These are phyloP conservation scores for Leptogaster cylindrica DNA, from an alignment of 2,888 invertebrate genomes.

Conservation along the genomic window DNA sequence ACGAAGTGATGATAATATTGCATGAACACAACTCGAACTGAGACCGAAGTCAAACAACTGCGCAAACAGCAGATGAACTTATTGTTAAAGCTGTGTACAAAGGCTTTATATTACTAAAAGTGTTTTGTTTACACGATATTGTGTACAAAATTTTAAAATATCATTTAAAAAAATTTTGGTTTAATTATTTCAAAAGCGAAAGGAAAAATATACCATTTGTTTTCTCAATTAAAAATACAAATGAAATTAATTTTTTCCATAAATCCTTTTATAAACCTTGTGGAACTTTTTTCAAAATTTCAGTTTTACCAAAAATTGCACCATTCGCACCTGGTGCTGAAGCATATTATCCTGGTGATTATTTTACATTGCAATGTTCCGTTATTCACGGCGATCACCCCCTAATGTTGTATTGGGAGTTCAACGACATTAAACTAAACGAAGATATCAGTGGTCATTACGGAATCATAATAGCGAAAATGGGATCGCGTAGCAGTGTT, in stretches of 20 bases:
- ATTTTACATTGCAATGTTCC: constrained; percentile 68
- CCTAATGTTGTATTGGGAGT: constrained; percentile 75
- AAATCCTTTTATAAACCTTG: too few relatives aligned
- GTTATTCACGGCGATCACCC: constrained; percentile 80
- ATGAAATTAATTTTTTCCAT: neutral
- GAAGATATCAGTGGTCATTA: constrained; percentile 57
- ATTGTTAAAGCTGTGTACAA: too few relatives aligned
- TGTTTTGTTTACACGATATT: too few relatives aligned
- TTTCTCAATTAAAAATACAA: neutral
- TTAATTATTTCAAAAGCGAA: too few relatives aligned
- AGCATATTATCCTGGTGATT: constrained; percentile 76
- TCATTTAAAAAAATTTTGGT: too few relatives aligned
- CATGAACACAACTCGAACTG: constrained; percentile 38
- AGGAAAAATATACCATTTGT: too few relatives aligned
- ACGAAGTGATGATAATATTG: constrained; percentile 44
- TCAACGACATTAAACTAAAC: constrained; percentile 68
- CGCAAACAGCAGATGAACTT: too few relatives aligned
- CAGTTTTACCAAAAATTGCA: constrained; percentile 79
- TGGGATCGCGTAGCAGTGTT: constrained; percentile 65
- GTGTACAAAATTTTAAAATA: too few relatives aligned
- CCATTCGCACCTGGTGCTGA: constrained; percentile 77
- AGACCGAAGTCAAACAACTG: neutral
- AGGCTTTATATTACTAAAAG: too few relatives aligned
- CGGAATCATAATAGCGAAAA: constrained; percentile 62
- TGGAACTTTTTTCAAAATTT: constrained; percentile 57